Percentiles rank a stretch among this genome's conserved stretches.
Conservation (phyloP, 2,888 invertebrate species). For the Pardosa pseudoannulata region DNA sequence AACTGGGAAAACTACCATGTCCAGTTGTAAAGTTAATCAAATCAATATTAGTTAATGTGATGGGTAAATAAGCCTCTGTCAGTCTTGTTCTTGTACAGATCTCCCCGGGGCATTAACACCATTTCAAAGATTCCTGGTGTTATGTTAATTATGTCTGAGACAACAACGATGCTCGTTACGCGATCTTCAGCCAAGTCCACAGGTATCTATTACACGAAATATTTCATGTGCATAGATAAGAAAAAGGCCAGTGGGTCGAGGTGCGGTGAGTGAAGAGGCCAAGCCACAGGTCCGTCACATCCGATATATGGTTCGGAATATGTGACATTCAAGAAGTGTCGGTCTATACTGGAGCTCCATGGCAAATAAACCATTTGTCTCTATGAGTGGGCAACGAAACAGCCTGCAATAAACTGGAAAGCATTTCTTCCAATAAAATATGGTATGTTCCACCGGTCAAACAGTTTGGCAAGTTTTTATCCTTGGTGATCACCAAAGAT, state of each 20-base stretch:
- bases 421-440: slow-evolving; percentile 27
- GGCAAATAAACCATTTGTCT: slow-evolving; percentile 10
- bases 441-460: slow-evolving; percentile 21
- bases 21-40: too few relatives aligned
- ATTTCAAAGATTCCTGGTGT: not conserved
- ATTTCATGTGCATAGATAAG: not conserved
- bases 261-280: not conserved
- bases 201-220: not conserved
- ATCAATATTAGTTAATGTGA: too few relatives aligned
- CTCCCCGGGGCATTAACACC: too few relatives aligned
- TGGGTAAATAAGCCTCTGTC: too few relatives aligned
- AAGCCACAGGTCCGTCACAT: not conserved
- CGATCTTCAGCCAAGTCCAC: not conserved
- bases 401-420: slow-evolving; percentile 24
- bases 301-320: not conserved
- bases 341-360: not conserved
- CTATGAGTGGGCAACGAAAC: slow-evolving; percentile 6
- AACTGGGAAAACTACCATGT: too few relatives aligned
- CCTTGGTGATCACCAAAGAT: not conserved
- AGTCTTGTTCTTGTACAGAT: too few relatives aligned
- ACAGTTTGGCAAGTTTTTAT: not conserved
- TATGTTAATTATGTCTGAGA: not conserved
- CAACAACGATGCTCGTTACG: not conserved
- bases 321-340: not conserved
- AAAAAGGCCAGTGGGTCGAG: not conserved